Conservation (phyloP, 1,140 invertebrate genomes). For the Drosophila guanche region DNA sequence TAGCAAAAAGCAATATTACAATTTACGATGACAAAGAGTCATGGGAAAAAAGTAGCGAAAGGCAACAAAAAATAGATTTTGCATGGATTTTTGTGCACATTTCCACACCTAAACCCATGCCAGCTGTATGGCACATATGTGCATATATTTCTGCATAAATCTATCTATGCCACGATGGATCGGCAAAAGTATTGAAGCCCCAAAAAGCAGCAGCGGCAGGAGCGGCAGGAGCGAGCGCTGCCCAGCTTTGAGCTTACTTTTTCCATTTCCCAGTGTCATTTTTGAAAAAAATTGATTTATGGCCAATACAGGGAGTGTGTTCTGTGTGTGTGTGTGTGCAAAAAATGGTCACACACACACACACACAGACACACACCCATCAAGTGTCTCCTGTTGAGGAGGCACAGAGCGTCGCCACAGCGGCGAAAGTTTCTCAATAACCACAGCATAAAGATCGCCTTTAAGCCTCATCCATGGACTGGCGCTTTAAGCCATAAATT, state of each 20-base stretch:
- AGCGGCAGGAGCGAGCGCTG: too few species aligned
- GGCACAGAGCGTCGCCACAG: too few species aligned
- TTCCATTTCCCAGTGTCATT: conserved; percentile 81
- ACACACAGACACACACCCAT: conserved; percentile 78
- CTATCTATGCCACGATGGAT: conserved; percentile 3
- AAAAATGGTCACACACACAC: too few species aligned
- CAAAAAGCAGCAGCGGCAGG: too few species aligned
- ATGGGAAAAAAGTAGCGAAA: conserved; percentile 6
- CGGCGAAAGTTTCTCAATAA: conserved; percentile 62
- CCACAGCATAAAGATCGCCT: conserved; percentile 62
- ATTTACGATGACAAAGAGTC: conserved; percentile 81
- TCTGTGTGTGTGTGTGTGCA: conserved; percentile 11
- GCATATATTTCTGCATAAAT: not conserved
- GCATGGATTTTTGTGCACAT: conserved; percentile 11
- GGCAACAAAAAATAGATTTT: conserved; percentile 36
- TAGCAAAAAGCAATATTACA: conserved; percentile 60
- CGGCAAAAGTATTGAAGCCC: conserved; percentile 25
- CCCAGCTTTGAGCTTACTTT: conserved; percentile 77
- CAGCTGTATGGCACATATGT: not conserved
- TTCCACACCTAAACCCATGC: too few species aligned
- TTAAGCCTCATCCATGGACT: conserved; percentile 16
- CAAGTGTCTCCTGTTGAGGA: conserved; percentile 64
- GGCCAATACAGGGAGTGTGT: conserved; percentile 61
- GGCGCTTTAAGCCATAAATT: conserved; percentile 35
- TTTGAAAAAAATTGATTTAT: conserved; percentile 82